Conservation (phyloP, 2,888 invertebrate species). For the Ophioninae sp. region DNA sequence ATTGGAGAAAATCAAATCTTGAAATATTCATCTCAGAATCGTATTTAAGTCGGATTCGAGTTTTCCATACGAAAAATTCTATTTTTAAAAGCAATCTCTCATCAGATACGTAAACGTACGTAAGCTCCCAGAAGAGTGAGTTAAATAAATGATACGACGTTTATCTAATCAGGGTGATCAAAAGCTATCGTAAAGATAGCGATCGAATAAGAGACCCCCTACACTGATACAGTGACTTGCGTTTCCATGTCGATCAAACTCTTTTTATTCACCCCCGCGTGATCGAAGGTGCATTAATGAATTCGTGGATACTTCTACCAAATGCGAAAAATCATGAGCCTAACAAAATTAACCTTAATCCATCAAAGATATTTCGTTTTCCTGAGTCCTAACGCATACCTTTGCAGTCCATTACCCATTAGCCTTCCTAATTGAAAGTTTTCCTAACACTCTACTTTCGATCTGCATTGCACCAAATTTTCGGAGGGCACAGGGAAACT, state of each 20-base stretch:
- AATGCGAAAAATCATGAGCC: not conserved
- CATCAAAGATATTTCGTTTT: too few relatives aligned
- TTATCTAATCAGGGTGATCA: slow-evolving; percentile 21
- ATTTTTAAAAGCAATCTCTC: not conserved
- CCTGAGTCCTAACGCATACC: too few relatives aligned
- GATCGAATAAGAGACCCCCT: slow-evolving; percentile 30
- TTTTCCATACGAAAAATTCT: not conserved
- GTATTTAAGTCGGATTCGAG: not conserved
- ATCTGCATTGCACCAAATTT: too few relatives aligned
- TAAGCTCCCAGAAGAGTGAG: slow-evolving; percentile 1
- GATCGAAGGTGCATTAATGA: slow-evolving; percentile 14
- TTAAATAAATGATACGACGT: not conserved
- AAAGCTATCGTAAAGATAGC: slow-evolving; percentile 24
- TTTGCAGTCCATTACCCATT: too few relatives aligned
- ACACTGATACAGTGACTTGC: slow-evolving; percentile 25
- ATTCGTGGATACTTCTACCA: not conserved
- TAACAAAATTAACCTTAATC: not conserved
- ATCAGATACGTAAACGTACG: not conserved
- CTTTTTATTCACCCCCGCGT: slow-evolving; percentile 11
- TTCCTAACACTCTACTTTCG: too few relatives aligned
- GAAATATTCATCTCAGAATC: not conserved
- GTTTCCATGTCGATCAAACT: not conserved
- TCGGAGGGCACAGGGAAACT: too few relatives aligned
- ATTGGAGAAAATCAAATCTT: not conserved
- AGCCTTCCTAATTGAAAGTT: too few relatives aligned